Evolutionary conservation across 2,888 invertebrate genomes (phyloP), one percentile per base, ranked within the genome.

Genomic region (Himalopsyche tibetana): DNA sequence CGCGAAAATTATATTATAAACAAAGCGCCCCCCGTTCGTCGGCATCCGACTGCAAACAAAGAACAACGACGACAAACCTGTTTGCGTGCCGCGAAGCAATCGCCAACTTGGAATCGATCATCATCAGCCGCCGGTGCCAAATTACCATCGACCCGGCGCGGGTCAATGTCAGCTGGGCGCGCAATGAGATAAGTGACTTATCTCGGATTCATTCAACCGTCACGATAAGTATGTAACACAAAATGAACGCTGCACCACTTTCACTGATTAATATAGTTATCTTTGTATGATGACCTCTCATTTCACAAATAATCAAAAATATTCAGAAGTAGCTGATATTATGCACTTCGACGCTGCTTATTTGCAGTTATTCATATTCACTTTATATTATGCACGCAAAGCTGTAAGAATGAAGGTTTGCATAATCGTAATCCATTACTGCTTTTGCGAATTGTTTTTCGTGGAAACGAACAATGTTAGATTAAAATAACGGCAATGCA

Each of bases 121-220:
- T 28, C 63, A 63, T 63, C 63, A 63, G 63, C 63, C 19, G 28
- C 63, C 4, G 28, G 19, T n/a, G 56, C 63, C 63, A 28, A 63
- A 63, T 63, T 63, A 63, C 63, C 63, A 63, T 63, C 63, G 63
- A 63, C 63, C 63, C 63, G 63, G 28, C 63, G 63, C 63, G 63
- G 63, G 63, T 63, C 63, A 63, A 63, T 63, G 63, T 63, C 63
- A 63, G 63, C 63, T 15, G 63, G 9, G 63, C n/a, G 63, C n/a
- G 63, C 28, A 63, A 56, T n/a, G 56, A 56, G 19, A 19, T 19
- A 63, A 63, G 63, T 28, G 19, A 28, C 28, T 63, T 63, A 63
- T 63, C 63, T 63, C 63, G 28, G 63, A 9, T 19, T 63, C 63
- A 63, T 19, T 63, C 63, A 63, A 63, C 63, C 63, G 6, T 63